These are phyloP conservation scores for Proteles cristata DNA, from an alignment of 2,113 vertebrate genomes.

Conservation along the genomic window DNA sequence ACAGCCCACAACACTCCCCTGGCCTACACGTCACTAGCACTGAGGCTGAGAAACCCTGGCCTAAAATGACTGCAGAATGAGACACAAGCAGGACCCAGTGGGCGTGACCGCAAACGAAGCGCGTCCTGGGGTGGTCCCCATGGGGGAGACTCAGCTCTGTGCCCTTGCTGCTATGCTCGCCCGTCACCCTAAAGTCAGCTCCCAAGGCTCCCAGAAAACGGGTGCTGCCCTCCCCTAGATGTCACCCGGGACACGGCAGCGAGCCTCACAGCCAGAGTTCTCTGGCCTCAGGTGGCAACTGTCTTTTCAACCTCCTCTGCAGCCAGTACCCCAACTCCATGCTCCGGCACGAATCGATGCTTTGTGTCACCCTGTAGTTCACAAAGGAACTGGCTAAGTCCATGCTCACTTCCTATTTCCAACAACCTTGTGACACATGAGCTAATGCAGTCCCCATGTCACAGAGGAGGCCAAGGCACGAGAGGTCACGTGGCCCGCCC, in stretches of 20 bases:
- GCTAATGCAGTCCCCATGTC: not conserved
- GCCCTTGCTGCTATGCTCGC: not conserved
- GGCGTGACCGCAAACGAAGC: not conserved
- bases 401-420: not conserved
- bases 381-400: not conserved
- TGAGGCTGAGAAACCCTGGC: not conserved
- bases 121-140: not conserved
- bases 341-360: not conserved
- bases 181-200: not conserved
- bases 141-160: not conserved
- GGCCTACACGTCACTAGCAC: not conserved
- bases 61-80: not conserved
- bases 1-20: not conserved
- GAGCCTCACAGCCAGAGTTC: not conserved
- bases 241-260: not conserved
- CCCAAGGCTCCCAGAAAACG: not conserved
- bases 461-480: not conserved
- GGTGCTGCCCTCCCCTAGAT: not conserved
- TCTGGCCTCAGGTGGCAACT: not conserved
- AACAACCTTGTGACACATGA: not conserved
- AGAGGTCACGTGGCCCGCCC: not conserved
- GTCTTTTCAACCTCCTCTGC: not conserved
- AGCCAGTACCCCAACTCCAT: not conserved
- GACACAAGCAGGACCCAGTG: not conserved
- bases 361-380: not conserved